Evolutionary conservation across 1,140 invertebrate species (phyloP).

Genomic region (Contarinia nasturtii): DNA sequence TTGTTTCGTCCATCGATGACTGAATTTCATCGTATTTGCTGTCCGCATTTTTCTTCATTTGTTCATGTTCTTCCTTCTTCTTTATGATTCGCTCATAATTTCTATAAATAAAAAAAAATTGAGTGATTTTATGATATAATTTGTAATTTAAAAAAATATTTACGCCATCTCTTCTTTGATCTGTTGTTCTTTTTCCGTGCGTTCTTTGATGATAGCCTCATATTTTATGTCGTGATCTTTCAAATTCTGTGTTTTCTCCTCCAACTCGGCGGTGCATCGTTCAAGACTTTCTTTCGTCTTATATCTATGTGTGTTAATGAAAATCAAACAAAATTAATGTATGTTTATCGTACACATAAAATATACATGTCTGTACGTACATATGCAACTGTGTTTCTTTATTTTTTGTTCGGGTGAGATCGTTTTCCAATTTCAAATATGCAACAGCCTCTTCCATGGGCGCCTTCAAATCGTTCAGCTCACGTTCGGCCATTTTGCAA

Average conservation of each 20-base stretch:
- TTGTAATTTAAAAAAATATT: conserved; percentile 12
- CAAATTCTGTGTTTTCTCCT: conserved; percentile 15
- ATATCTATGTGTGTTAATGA: too few species aligned
- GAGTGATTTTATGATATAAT: neutral
- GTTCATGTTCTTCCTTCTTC: conserved; percentile 35
- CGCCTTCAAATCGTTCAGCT: conserved; percentile 67
- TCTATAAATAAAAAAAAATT: conserved; percentile 13
- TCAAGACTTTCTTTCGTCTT: too few species aligned
- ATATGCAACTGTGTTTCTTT: conserved; percentile 47
- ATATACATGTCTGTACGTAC: conserved; percentile 27
- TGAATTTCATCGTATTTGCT: conserved; percentile 38
- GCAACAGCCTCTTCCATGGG: conserved; percentile 75
- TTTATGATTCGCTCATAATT: conserved; percentile 33
- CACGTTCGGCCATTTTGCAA: conserved; percentile 74
- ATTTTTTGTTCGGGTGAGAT: conserved; percentile 44
- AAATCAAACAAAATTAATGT: too few species aligned
- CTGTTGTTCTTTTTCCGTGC: conserved; percentile 31
- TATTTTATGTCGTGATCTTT: conserved; percentile 33
- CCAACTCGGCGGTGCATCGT: too few species aligned
- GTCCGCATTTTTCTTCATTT: conserved; percentile 28
- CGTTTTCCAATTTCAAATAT: conserved; percentile 65
- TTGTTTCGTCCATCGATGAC: conserved; percentile 36
- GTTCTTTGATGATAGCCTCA: conserved; percentile 30
- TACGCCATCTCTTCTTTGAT: conserved; percentile 32
- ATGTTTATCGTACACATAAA: too few species aligned